Conservation (phyloP, 2,113 vertebrate genomes). For the Danionella cerebrum region DNA sequence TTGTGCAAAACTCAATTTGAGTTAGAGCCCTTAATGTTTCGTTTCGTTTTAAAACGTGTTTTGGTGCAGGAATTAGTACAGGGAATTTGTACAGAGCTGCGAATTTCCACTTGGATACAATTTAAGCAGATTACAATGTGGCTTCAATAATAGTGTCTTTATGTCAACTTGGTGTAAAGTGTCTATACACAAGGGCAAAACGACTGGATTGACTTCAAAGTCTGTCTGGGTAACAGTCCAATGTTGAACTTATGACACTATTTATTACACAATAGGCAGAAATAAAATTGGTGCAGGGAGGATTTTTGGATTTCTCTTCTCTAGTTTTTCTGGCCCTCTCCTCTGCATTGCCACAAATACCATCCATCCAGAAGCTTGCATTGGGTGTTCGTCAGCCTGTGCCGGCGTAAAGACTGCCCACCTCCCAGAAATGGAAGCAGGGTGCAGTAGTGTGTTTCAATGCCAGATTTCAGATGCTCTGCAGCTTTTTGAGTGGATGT, state of each 20-base stretch:
- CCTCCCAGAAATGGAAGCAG: slow-evolving; percentile 15
- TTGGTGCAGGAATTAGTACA: no score
- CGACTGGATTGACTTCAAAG: slow-evolving; percentile 1
- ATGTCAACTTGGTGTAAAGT: background rate
- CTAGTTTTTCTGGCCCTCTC: background rate
- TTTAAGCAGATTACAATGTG: background rate
- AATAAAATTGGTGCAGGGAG: background rate
- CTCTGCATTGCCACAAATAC: slow-evolving; percentile 24
- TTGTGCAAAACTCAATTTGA: no score
- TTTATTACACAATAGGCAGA: background rate
- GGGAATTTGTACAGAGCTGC: no score
- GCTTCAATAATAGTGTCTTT: background rate
- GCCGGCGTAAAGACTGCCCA: background rate
- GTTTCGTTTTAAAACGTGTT: no score
- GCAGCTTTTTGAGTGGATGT: slow-evolving; percentile 23
- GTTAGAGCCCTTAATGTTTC: no score
- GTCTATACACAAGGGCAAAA: background rate
- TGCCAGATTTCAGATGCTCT: slow-evolving; percentile 29
- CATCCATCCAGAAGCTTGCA: slow-evolving; percentile 17
- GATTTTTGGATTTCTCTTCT: background rate
- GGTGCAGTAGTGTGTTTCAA: background rate
- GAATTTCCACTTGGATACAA: background rate
- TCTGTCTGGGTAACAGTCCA: background rate
- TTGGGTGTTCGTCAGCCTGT: background rate
- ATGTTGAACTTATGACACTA: background rate